Evolutionary conservation across 1,140 invertebrate species (phyloP).

Genomic region (Orius laevigatus): DNA sequence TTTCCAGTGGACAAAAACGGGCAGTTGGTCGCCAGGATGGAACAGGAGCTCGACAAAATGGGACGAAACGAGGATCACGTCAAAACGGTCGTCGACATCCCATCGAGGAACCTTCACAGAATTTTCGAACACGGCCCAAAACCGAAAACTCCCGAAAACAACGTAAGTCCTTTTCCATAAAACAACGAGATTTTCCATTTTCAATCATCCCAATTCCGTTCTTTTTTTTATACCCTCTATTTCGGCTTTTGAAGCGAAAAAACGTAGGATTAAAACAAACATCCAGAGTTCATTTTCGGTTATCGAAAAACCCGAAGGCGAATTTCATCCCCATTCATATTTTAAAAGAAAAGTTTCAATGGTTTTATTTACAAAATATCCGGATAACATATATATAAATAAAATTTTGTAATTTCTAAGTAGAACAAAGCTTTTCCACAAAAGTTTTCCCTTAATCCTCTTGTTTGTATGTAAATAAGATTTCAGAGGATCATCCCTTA

Average conservation of each 20-base stretch:
- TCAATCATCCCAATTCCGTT: too few relatives aligned
- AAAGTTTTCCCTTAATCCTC: neutral
- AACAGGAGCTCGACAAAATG: constrained; percentile 11
- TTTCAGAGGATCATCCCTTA: neutral
- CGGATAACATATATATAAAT: neutral
- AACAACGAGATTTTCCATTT: too few relatives aligned
- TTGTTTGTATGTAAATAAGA: neutral
- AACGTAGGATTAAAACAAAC: too few relatives aligned
- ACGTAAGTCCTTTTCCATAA: too few relatives aligned
- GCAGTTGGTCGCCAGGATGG: constrained; percentile 9
- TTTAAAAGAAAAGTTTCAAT: too few relatives aligned
- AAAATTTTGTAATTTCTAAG: neutral
- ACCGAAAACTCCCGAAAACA: neutral
- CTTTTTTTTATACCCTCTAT: too few relatives aligned
- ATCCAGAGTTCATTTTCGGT: too few relatives aligned
- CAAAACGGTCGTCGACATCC: constrained; percentile 14
- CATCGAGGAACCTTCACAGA: constrained; percentile 13
- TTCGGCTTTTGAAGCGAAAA: too few relatives aligned
- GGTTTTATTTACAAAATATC: neutral
- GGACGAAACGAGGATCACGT: constrained; percentile 5
- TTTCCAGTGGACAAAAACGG: constrained; percentile 13
- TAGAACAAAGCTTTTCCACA: neutral
- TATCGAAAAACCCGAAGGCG: too few relatives aligned
- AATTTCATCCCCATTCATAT: too few relatives aligned
- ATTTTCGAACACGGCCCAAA: constrained; percentile 4